A percentile compares a stretch with the other conserved stretches of the same genome.
These are phyloP conservation scores for Dermatemys mawii DNA, from an alignment of 2,113 vertebrate species.

Conservation along the genomic window DNA sequence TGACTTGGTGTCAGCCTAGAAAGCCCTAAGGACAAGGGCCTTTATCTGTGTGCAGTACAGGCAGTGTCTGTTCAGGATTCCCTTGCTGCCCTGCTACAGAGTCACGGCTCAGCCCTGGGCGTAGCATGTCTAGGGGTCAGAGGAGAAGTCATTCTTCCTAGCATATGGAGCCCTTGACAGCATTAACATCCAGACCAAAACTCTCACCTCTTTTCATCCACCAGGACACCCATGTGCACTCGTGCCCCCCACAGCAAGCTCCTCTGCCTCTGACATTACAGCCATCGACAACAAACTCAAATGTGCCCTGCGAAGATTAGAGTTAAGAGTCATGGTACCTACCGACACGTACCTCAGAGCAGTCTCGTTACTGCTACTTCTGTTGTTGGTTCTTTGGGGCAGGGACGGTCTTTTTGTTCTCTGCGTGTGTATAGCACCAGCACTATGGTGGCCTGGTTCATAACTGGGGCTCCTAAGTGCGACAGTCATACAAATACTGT, in stretches of 20 bases:
- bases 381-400: neutral
- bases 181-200: neutral
- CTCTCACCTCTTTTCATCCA: neutral
- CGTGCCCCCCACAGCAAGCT: neutral
- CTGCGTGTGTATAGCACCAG: neutral
- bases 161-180: neutral
- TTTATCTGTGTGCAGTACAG: neutral
- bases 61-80: accelerated
- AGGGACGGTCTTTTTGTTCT: neutral
- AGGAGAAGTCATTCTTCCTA: neutral
- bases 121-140: neutral
- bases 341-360: neutral
- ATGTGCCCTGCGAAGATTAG: neutral
- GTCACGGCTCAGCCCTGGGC: neutral
- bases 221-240: neutral
- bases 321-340: neutral
- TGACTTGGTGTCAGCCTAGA: neutral
- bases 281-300: neutral
- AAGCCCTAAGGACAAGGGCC: neutral
- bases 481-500: neutral
- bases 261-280: neutral
- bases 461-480: neutral
- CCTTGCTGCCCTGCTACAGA: neutral
- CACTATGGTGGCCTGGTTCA: neutral
- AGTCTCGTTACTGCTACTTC: neutral